Evolutionary conservation across 2,797 vertebrate species (phyloP).

Genomic region (Galaxias olidus): DNA sequence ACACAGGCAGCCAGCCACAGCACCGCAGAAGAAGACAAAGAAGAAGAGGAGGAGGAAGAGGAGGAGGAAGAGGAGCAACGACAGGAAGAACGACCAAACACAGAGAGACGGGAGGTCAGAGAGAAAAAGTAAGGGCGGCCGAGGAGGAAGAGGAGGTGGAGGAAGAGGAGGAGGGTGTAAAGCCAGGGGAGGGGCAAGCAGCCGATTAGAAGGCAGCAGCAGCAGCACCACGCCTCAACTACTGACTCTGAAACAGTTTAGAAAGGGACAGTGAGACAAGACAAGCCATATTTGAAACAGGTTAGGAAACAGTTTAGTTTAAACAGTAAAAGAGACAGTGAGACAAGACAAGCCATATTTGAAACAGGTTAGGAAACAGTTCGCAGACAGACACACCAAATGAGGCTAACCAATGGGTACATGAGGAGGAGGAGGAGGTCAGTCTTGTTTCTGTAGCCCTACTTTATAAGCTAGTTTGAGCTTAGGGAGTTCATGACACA

Average conservation of each 20-base stretch:
- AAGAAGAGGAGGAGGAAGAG: neutral
- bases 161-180: neutral
- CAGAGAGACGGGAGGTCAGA: neutral
- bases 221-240: neutral
- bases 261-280: conserved; percentile 1
- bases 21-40: neutral
- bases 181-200: conserved; percentile 9
- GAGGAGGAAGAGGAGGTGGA: conserved; percentile 4
- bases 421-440: too few species aligned
- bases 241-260: conserved; percentile 7
- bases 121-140: neutral
- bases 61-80: conserved; percentile 7
- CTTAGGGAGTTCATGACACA: too few species aligned
- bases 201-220: conserved; percentile 2
- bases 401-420: too few species aligned
- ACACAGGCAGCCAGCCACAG: conserved; percentile 27
- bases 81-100: neutral
- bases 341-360: too few species aligned
- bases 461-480: too few species aligned
- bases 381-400: too few species aligned
- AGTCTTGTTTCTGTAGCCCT: too few species aligned
- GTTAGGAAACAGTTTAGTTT: too few species aligned
- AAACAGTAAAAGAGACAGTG: too few species aligned
- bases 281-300: too few species aligned
- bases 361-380: too few species aligned